phyloP scores from a whole-genome alignment of 2,888 invertebrate species.

The Ectropis crepuscularia region DNA sequence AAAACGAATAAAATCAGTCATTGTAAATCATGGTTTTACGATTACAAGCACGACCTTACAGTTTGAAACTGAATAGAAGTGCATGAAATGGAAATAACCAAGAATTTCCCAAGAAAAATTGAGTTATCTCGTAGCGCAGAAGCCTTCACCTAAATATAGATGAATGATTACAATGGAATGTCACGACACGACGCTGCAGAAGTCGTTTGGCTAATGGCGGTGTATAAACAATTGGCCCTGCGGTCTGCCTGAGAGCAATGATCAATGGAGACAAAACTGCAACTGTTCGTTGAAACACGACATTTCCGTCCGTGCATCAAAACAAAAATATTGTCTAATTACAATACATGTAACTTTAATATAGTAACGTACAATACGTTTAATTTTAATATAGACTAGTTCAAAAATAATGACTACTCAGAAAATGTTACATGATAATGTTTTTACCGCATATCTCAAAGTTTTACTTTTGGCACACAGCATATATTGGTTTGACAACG shows the following conservation, averaged over 20 bases:
- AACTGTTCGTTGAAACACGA: neutral
- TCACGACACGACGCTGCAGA: slow-evolving; percentile 81
- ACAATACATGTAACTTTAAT: too few relatives aligned
- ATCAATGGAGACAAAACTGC: slow-evolving; percentile 18
- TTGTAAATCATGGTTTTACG: neutral
- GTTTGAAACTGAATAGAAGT: slow-evolving; percentile 7
- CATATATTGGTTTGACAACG: too few relatives aligned
- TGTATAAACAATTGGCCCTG: slow-evolving; percentile 76
- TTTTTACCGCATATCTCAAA: too few relatives aligned
- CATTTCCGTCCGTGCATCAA: neutral
- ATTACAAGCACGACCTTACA: too few relatives aligned
- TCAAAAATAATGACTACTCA: too few relatives aligned
- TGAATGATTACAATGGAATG: slow-evolving; percentile 79
- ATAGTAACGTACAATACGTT: too few relatives aligned
- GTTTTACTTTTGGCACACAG: too few relatives aligned
- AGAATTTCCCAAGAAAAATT: slow-evolving; percentile 39
- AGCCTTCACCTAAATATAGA: slow-evolving; percentile 80
- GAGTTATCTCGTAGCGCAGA: slow-evolving; percentile 55
- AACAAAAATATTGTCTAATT: too few relatives aligned
- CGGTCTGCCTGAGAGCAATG: slow-evolving; percentile 49
- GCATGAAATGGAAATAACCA: slow-evolving; percentile 41
- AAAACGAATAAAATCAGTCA: neutral
- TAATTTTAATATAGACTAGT: too few relatives aligned
- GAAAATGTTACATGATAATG: too few relatives aligned
- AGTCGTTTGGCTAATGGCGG: slow-evolving; percentile 77